A percentile compares a stretch with the other conserved stretches of the same genome.
Evolutionary conservation across 2,797 vertebrate genomes (phyloP).

Genomic region (Menidia menidia): DNA sequence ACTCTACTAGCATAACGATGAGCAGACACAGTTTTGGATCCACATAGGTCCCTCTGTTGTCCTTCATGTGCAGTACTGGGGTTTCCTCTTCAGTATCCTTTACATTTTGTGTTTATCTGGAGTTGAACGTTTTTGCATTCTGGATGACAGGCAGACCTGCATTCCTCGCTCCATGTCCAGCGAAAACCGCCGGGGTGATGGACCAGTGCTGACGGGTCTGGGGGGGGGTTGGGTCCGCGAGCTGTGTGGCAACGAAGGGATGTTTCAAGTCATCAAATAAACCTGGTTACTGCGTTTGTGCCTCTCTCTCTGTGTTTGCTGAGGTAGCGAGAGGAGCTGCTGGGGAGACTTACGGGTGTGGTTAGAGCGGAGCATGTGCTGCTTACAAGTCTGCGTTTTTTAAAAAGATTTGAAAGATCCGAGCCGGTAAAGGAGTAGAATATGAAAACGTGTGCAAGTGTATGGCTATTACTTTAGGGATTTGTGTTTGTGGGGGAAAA

Average conservation of each 20-base stretch:
- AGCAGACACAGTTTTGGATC: constrained; percentile 46
- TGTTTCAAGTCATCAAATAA: constrained; percentile 53
- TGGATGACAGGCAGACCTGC: constrained; percentile 41
- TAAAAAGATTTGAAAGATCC: constrained; percentile 35
- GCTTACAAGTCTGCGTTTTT: constrained; percentile 29
- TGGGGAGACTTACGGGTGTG: constrained; percentile 44
- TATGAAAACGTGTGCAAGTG: constrained; percentile 29
- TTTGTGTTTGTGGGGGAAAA: constrained; percentile 24
- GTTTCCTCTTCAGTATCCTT: constrained; percentile 37
- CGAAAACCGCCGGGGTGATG: constrained; percentile 38
- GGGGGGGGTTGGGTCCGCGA: not conserved
- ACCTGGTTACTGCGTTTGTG: constrained; percentile 51
- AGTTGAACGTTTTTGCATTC: constrained; percentile 60
- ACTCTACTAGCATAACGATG: constrained; percentile 21
- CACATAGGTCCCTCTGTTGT: constrained; percentile 33
- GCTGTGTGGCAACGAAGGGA: constrained; percentile 33
- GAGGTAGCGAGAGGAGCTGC: constrained; percentile 78
- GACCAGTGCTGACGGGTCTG: constrained; percentile 21
- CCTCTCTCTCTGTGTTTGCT: constrained; percentile 73
- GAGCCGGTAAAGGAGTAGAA: constrained; percentile 29
- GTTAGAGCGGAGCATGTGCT: constrained; percentile 37
- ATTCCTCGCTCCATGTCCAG: constrained; percentile 11
- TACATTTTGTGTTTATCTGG: constrained; percentile 36
- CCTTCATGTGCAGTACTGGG: constrained; percentile 28
- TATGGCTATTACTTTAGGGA: constrained; percentile 63